A percentile compares a stretch with the other conserved stretches of the same genome.
These are phyloP conservation scores for Oscheius onirici DNA, from an alignment of 2,888 invertebrate species.

Conservation along the genomic window DNA sequence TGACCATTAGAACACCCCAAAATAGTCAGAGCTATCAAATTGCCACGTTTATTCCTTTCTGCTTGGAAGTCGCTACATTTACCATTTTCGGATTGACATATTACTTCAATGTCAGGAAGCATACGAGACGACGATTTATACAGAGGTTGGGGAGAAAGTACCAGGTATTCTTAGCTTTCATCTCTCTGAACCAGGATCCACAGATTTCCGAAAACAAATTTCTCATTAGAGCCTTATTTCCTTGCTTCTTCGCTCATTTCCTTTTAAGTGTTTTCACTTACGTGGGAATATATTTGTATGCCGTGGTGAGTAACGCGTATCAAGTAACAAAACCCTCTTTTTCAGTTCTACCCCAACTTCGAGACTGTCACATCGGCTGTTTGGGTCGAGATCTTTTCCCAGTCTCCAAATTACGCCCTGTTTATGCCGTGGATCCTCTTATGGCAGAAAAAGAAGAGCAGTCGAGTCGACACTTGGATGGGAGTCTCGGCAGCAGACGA, in stretches of 20 bases:
- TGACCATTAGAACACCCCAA: constrained; percentile 14
- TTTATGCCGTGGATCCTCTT: constrained; percentile 16
- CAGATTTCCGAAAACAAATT: constrained; percentile 20
- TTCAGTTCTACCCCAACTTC: constrained; percentile 15
- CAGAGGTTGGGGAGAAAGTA: not conserved
- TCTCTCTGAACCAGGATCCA: not conserved
- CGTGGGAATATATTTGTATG: constrained; percentile 10
- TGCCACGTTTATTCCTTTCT: constrained; percentile 14
- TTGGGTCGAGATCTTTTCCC: constrained; percentile 12
- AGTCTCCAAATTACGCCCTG: constrained; percentile 2
- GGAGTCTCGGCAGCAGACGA: not conserved
- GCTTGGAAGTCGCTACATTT: constrained; percentile 6
- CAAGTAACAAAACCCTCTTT: not conserved
- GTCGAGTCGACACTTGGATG: not conserved
- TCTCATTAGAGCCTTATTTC: constrained; percentile 11
- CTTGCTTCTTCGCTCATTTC: constrained; percentile 10
- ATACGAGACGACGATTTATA: not conserved
- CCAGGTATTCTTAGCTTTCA: not conserved
- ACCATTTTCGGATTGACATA: constrained; percentile 12
- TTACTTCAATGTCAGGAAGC: constrained; percentile 1
- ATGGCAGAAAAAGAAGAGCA: constrained; percentile 16
- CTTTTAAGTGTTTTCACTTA: constrained; percentile 8
- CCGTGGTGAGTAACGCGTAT: not conserved
- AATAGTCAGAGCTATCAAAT: constrained; percentile 18
- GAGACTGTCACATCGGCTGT: constrained; percentile 3